Base-by-base conservation (phyloP, 1,140 invertebrate genomes). In the Drosophila rufa region DNA sequence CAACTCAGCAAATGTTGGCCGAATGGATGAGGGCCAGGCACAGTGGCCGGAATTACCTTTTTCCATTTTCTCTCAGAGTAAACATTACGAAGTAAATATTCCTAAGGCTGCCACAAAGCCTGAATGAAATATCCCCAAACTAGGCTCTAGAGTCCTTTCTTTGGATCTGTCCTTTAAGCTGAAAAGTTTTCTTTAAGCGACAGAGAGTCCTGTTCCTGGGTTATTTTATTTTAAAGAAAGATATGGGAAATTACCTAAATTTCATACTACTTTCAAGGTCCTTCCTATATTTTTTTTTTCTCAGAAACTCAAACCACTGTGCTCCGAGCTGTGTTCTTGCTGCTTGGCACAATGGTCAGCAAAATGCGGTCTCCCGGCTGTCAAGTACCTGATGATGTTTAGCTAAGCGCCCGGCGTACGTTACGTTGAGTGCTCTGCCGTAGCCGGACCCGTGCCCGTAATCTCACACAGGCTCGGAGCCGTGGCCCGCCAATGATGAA, bases 331-430 rank as follows among this genome's bases (percentile, higher is more conserved):
- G 46, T 7, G 50, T 48, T 33, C 57, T 30, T 17, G 22, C 42
- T 55, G 57, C 55, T 30, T 57, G 17, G 77, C 55, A 70, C 69
- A 79, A 65, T 83, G 46, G 80, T 70, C 75, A 76, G 68, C 66
- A 75, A 79, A 74, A 58, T 80, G 84, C 55, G 84, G 80, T 89
- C 80, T 75, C 61, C 53, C 51, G 71, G 80, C 84, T 80, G 85
- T 71, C 86, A 90, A 89, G 78, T 89, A 90, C 85, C 85, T 90
- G 85, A 81, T 70, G 85, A 89, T 90, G 81, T 89, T 90, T 81
- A 89, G 85, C 81, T 85, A 83, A 89, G 83, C 76, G 77, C 47
- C 59, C 59, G 66, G 80, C 68, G 66, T 65, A 59, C 61, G 60
- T 46, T 64, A 48, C 51, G 58, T 61, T 57, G 78, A 78, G 74